A percentile compares a stretch with the other conserved stretches of the same genome.
These are phyloP conservation scores for Tenualosa ilisha DNA, from an alignment of 2,797 vertebrate genomes.

Conservation along the genomic window DNA sequence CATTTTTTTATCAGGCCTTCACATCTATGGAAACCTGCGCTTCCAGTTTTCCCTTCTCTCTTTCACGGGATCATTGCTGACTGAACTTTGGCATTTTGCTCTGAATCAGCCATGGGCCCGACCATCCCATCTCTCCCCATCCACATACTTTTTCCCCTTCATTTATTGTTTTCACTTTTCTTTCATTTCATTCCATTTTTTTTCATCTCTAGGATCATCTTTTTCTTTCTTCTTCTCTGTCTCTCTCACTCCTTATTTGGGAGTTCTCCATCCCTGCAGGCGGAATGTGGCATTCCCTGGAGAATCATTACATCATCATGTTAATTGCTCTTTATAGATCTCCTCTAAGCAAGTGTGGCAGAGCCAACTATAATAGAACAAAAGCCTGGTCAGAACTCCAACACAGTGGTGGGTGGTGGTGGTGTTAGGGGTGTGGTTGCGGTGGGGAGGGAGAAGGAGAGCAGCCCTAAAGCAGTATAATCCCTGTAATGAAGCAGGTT, in stretches of 20 bases:
- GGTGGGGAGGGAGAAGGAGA: background rate
- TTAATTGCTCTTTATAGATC: slow-evolving; percentile 21
- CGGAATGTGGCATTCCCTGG: background rate
- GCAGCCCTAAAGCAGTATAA: background rate
- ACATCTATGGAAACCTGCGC: slow-evolving; percentile 3
- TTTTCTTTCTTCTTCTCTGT: background rate
- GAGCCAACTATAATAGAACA: slow-evolving; percentile 17
- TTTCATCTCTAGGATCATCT: background rate
- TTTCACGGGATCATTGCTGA: background rate
- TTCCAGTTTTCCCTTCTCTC: background rate
- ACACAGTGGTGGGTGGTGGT: background rate
- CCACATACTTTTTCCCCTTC: slow-evolving; percentile 15
- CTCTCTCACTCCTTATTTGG: slow-evolving; percentile 21
- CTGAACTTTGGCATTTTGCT: slow-evolving; percentile 11
- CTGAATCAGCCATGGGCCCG: background rate
- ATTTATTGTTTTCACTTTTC: background rate
- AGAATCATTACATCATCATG: slow-evolving; percentile 18
- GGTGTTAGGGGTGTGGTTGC: background rate
- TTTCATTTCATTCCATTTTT: background rate
- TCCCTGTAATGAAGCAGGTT: slow-evolving; percentile 18
- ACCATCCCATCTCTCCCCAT: slow-evolving; percentile 5
- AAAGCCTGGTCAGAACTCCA: background rate
- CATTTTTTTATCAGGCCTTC: slow-evolving; percentile 4
- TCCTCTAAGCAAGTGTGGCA: background rate
- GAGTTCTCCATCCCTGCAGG: slow-evolving; percentile 15